These are phyloP conservation scores for Torymus tubicola DNA, from an alignment of 2,888 invertebrate genomes.

Conservation along the genomic window DNA sequence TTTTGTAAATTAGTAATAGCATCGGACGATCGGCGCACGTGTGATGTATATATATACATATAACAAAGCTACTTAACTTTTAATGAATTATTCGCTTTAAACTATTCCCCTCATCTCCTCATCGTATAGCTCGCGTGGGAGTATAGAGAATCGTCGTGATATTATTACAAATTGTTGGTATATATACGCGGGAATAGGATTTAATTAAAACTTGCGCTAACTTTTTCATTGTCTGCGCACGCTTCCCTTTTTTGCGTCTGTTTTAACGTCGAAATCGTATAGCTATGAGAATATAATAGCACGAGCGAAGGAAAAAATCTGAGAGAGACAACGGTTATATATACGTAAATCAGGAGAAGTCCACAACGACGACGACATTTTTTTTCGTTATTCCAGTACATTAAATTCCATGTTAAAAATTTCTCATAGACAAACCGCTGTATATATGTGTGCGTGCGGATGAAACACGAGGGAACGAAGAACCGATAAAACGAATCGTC, in stretches of 20 bases:
- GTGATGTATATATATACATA: too few relatives aligned
- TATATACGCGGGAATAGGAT: slow-evolving; percentile 12
- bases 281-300: too few relatives aligned
- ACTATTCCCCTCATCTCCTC: not conserved
- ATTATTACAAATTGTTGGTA: slow-evolving; percentile 18
- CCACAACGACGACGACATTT: too few relatives aligned
- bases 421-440: slow-evolving; percentile 19
- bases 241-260: too few relatives aligned
- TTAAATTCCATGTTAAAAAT: slow-evolving; percentile 30
- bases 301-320: too few relatives aligned
- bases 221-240: too few relatives aligned
- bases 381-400: slow-evolving; percentile 23
- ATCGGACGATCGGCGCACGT: too few relatives aligned
- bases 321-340: too few relatives aligned
- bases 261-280: too few relatives aligned
- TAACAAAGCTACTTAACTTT: too few relatives aligned
- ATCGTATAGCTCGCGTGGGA: not conserved
- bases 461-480: not conserved
- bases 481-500: slow-evolving; percentile 37
- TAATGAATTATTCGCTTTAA: slow-evolving; percentile 3
- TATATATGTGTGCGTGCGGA: not conserved
- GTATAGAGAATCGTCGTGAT: not conserved
- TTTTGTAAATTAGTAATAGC: too few relatives aligned
- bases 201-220: slow-evolving; percentile 28
- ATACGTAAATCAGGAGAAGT: not conserved